phyloP scores from a whole-genome alignment of 2,113 vertebrate species.

The Hippocampus zosterae region DNA sequence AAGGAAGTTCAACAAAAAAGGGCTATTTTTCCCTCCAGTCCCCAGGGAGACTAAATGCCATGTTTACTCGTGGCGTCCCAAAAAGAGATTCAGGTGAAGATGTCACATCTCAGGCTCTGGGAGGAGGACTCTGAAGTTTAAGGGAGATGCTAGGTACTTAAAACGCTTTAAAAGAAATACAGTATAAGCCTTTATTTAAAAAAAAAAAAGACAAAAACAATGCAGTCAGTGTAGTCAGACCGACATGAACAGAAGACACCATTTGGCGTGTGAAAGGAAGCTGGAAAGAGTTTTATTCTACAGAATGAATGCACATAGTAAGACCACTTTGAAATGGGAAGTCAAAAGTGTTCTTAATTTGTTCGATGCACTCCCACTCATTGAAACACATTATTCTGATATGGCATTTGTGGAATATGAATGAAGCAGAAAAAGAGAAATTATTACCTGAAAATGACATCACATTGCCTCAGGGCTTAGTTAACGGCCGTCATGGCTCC shows the following conservation, averaged over 20 bases:
- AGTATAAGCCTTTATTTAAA: neutral
- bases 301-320: neutral
- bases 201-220: neutral
- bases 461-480: too few relatives aligned
- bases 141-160: neutral
- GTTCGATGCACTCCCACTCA: too few relatives aligned
- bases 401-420: too few relatives aligned
- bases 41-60: constrained; percentile 23
- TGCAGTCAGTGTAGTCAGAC: too few relatives aligned
- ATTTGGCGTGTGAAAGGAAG: neutral
- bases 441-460: too few relatives aligned
- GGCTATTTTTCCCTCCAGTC: constrained; percentile 17
- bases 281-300: neutral
- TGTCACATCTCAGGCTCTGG: constrained; percentile 30
- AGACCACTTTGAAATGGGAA: neutral
- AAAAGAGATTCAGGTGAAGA: constrained; percentile 27
- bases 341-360: too few relatives aligned
- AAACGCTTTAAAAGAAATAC: neutral
- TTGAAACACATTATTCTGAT: too few relatives aligned
- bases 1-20: constrained; percentile 15
- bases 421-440: too few relatives aligned
- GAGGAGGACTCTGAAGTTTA: constrained; percentile 17
- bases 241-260: neutral
- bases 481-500: too few relatives aligned
- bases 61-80: constrained; percentile 21